These are phyloP conservation scores for Rhea americana DNA, from an alignment of 2,113 vertebrate genomes.

Conservation along the genomic window DNA sequence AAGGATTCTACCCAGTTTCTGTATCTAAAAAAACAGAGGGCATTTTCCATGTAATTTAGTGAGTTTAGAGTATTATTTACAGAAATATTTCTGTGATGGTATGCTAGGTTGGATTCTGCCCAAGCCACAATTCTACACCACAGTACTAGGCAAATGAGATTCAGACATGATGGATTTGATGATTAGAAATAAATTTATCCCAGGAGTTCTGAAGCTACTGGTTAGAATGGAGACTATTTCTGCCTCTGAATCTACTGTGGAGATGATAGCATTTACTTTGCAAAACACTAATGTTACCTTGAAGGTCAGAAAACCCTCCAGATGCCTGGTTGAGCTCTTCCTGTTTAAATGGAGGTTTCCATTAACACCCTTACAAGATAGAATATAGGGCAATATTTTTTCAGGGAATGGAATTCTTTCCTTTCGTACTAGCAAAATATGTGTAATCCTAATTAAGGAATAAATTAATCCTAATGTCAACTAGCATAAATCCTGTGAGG, in stretches of 20 bases:
- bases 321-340: not conserved
- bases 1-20: constrained; percentile 17
- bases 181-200: not conserved
- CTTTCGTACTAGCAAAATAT: constrained; percentile 24
- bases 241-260: not conserved
- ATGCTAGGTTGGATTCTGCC: not conserved
- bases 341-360: not conserved
- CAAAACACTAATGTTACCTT: not conserved
- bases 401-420: constrained; percentile 34
- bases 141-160: not conserved
- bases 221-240: not conserved
- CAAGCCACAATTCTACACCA: not conserved
- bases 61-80: not conserved
- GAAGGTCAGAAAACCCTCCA: not conserved
- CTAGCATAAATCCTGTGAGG: constrained; percentile 47
- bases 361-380: not conserved
- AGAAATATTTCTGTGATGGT: not conserved
- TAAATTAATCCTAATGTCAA: constrained; percentile 63
- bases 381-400: not conserved
- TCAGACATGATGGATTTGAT: not conserved
- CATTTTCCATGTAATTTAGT: not conserved
- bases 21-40: not conserved
- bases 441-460: constrained; percentile 63
- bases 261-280: not conserved
- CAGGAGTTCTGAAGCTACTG: not conserved